Evolutionary conservation across 1,140 invertebrate species (phyloP), one percentile per base, ranked within the genome.

Genomic region (Penaeus chinensis): DNA sequence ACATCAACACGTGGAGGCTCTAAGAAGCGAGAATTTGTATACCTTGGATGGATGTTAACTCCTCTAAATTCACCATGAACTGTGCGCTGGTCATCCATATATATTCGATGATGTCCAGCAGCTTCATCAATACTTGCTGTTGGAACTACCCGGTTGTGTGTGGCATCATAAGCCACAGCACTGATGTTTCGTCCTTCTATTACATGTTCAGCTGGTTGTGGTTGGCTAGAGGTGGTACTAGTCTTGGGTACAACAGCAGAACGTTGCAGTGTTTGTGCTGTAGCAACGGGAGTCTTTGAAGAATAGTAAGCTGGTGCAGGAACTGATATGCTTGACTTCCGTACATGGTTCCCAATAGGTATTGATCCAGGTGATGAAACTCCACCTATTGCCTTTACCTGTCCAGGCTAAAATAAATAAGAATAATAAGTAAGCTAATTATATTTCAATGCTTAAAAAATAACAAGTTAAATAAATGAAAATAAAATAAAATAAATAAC

Each of bases 1-100:
- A 85, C 84, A 32, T 89, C 84, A 11, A 86, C 78, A 54, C 85
- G 84, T 16, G 85, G 88, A 3, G 84, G 83, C 42, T 85, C 88
- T 62, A 82, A 37, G 74, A 77, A 85, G 27, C 80, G 83, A 47
- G 47, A 71, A 32, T 85, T 85, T 60, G 66, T 37, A 42, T 82
- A 85, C 11, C 84, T 78, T 20, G 86, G 86, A 65, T 87, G 86
- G 32, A 87, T 66, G 20, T 71, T 71, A 60, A 87, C 69, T 20
- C 80, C 80, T 19, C 82, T 82, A 37, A 65, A 87, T 76, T 87
- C 86, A 24, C 86, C 80, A 24, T 87, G 86, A n/a, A 78, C 81
- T 22, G 80, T 18, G 7, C 80, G 80, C 42, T 87, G 79, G 18
- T 87, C 86, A 3, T 83, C 86, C 24, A 87, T 63, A 27, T 82